Evolutionary conservation across 2,113 vertebrate genomes (phyloP).

Genomic region (Platycercus adscitus): DNA sequence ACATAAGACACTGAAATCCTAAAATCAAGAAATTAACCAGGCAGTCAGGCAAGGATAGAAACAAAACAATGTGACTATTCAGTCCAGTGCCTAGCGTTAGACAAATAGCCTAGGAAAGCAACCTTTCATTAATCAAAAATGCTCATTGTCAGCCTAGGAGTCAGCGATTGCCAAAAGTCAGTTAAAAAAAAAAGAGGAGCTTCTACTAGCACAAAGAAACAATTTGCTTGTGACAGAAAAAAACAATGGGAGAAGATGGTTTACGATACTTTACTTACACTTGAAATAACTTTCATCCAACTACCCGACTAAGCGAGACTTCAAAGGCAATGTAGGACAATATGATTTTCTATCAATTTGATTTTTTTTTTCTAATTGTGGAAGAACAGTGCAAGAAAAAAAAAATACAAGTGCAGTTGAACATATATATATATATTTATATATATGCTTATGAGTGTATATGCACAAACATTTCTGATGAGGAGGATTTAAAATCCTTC

Average conservation of each 20-base stretch:
- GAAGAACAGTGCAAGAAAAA: background rate
- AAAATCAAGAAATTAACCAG: background rate
- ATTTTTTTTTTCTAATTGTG: background rate
- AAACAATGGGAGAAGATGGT: background rate
- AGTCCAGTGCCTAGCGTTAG: background rate
- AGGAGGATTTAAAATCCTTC: background rate
- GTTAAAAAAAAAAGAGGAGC: background rate
- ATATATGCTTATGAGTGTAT: background rate
- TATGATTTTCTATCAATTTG: background rate
- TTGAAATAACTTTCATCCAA: background rate
- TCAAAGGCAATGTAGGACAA: background rate
- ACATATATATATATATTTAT: background rate
- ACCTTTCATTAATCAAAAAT: background rate
- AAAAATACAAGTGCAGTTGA: background rate
- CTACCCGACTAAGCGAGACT: background rate
- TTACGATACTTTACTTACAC: background rate
- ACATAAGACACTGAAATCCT: background rate
- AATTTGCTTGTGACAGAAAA: background rate
- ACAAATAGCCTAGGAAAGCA: background rate
- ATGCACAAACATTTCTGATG: background rate
- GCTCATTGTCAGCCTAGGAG: background rate
- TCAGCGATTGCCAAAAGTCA: background rate
- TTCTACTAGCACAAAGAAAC: background rate
- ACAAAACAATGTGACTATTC: background rate
- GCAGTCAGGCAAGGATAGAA: background rate